Evolutionary conservation across 2,113 vertebrate genomes (phyloP), one percentile per base, ranked within the genome.

Genomic region (Poicephalus meyeri): DNA sequence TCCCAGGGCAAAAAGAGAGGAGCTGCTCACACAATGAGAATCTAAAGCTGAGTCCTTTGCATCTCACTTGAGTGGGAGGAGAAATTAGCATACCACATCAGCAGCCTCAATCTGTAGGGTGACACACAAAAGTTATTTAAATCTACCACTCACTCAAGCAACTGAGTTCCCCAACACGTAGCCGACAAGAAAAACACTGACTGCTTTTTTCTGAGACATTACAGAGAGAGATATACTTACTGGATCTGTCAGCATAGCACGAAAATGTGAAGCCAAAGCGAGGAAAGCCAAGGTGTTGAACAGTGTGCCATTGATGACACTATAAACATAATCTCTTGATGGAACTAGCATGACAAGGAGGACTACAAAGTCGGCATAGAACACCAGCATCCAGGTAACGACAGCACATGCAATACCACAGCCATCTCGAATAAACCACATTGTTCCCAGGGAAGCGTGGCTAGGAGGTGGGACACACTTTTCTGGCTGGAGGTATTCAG

Each of bases 381-480:
- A 98, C 94, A 99, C 98, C 97, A 99, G 98, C 88, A 99, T 42
- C 99, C 99, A 99, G 97, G 99, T 99, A 96, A 99, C 98, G 46
- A 99, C 93, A 92, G 98, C 99, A 89, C 99, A 99, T 82, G 98
- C 98, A 64, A 99, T 99, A 96, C 99, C 99, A 76, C 99, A 99
- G 98, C 99, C 98, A 92, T 99, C 99, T 7, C 99, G 98, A 97
- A 99, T 99, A 97, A 99, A 99, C 99, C 99, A 99, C 99, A 99
- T 99, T 97, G 98, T 96, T 98, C 95, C 98, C 73, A 98, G 93
- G 77, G 97, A 95, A 61, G 93, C 16, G 25, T 19, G 98, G 29
- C 96, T 98, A 21, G 99, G 98, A 26, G 99, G 99, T 55, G 99
- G 99, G 91, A 98, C 88, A 58, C 99, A 99, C 98, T 99, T 98